These are phyloP conservation scores for Saturnia japonica DNA, from an alignment of 2,888 invertebrate species.

Conservation along the genomic window DNA sequence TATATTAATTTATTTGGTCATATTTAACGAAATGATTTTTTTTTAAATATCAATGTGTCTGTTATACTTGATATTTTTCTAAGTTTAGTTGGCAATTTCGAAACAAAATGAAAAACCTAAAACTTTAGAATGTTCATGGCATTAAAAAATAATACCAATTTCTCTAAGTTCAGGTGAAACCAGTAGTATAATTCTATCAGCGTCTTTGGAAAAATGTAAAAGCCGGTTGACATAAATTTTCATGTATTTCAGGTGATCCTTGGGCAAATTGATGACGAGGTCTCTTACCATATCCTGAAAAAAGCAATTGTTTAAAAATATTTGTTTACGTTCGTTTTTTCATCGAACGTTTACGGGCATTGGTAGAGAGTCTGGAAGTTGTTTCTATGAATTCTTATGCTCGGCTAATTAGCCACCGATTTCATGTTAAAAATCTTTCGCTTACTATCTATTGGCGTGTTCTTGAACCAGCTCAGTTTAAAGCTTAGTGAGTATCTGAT, in stretches of 20 bases:
- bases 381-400: neutral
- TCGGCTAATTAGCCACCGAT: no score
- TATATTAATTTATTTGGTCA: no score
- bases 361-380: neutral
- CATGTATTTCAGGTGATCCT: constrained; percentile 84
- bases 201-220: constrained; percentile 68
- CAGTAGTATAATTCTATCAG: constrained; percentile 80
- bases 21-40: no score
- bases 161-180: constrained; percentile 69
- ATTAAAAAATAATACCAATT: constrained; percentile 10
- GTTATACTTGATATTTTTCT: no score
- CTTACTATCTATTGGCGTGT: neutral
- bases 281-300: constrained; percentile 83
- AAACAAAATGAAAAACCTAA: no score
- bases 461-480: no score
- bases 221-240: constrained; percentile 80
- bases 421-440: neutral
- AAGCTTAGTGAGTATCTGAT: no score
- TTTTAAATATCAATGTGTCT: no score
- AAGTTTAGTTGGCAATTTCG: no score
- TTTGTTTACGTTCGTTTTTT: neutral
- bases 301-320: neutral
- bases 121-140: neutral
- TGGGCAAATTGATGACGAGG: constrained; percentile 81
- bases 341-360: neutral